phyloP scores from a whole-genome alignment of 2,888 invertebrate genomes.

The Herminia tarsipennalis region DNA sequence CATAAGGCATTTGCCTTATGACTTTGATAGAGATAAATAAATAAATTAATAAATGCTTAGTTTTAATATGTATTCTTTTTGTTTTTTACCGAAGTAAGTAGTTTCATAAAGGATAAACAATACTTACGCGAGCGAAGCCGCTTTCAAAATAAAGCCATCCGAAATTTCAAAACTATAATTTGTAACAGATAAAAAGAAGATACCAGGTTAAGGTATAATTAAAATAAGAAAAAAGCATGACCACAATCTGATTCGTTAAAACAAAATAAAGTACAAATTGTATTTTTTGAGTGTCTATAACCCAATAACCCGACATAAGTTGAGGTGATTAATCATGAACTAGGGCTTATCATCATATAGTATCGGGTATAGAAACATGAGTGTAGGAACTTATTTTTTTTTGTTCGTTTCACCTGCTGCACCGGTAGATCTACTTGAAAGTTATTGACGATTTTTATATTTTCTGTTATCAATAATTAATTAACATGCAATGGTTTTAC shows the following conservation, averaged over 20 bases:
- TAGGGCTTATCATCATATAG: constrained; percentile 50
- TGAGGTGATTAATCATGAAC: constrained; percentile 56
- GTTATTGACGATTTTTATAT: background rate
- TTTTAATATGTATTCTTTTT: too few species aligned
- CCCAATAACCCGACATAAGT: constrained; percentile 41
- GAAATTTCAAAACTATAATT: constrained; percentile 4
- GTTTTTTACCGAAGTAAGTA: too few species aligned
- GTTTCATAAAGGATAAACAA: too few species aligned
- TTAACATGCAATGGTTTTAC: constrained; percentile 4
- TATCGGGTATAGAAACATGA: constrained; percentile 51
- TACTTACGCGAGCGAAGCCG: too few species aligned
- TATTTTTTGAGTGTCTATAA: constrained; percentile 42
- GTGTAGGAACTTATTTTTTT: constrained; percentile 34
- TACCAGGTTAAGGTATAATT: constrained; percentile 38
- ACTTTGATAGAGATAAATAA: too few species aligned
- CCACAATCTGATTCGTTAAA: constrained; percentile 37
- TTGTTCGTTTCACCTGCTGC: constrained; percentile 36
- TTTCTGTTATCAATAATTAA: constrained; percentile 2
- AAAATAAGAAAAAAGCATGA: constrained; percentile 37
- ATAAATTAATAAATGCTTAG: too few species aligned
- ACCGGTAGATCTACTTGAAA: constrained; percentile 8
- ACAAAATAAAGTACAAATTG: constrained; percentile 60
- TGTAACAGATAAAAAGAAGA: constrained; percentile 22
- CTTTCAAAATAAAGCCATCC: constrained; percentile 3
- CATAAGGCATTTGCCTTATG: too few species aligned